phyloP scores from a whole-genome alignment of 2,888 invertebrate genomes.

The Melipona bicolor region DNA sequence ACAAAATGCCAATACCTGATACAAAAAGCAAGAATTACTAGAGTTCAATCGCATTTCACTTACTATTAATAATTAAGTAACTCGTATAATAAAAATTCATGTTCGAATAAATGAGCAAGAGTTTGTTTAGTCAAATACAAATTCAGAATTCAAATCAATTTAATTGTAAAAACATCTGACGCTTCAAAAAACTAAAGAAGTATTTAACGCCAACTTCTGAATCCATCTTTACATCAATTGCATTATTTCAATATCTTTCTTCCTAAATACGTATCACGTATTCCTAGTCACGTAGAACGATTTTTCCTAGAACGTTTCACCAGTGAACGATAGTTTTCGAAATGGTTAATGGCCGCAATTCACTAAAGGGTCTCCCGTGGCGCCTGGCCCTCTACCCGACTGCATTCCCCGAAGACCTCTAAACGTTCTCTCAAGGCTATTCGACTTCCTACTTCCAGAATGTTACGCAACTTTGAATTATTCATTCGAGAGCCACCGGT shows the following conservation, averaged over 20 bases:
- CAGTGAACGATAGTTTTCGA: background rate
- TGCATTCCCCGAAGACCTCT: slow-evolving; percentile 56
- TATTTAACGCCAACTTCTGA: background rate
- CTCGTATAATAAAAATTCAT: no score
- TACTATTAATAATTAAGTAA: no score
- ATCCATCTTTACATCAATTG: background rate
- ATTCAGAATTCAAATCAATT: background rate
- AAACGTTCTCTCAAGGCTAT: slow-evolving; percentile 53
- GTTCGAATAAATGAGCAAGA: no score
- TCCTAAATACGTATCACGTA: background rate
- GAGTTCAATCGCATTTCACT: no score
- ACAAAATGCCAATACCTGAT: no score
- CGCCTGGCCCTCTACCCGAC: slow-evolving; percentile 58
- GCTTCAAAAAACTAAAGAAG: no score
- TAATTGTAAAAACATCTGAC: no score
- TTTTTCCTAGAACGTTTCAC: background rate
- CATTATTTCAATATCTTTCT: background rate
- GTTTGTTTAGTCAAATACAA: no score
- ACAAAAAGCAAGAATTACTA: no score
- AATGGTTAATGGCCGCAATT: slow-evolving; percentile 18
- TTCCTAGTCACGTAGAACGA: slow-evolving; percentile 15
- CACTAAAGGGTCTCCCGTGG: slow-evolving; percentile 31
- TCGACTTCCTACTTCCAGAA: slow-evolving; percentile 52
- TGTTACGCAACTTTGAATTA: slow-evolving; percentile 61
- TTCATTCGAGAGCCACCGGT: slow-evolving; percentile 47